Conservation (phyloP, 2,888 invertebrate species). For the Pheosia gnoma region DNA sequence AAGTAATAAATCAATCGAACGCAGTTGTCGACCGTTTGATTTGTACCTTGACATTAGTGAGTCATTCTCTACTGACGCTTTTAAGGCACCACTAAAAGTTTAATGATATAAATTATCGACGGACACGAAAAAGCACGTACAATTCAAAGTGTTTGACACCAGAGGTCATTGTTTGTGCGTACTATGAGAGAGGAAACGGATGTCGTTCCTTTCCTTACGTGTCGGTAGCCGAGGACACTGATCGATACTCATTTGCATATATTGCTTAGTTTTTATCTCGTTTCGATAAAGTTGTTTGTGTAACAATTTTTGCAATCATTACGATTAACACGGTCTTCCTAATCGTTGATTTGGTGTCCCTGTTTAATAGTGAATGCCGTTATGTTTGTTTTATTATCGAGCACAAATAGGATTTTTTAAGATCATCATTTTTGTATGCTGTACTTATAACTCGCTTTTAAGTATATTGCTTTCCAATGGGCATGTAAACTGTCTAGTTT, state of each 20-base stretch:
- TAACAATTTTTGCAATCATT: neutral
- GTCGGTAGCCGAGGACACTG: conserved; percentile 47
- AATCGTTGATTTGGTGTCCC: neutral
- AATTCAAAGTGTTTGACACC: conserved; percentile 43
- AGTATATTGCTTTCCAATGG: neutral
- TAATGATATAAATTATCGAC: conserved; percentile 27
- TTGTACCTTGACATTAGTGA: neutral
- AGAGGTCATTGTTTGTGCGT: conserved; percentile 41
- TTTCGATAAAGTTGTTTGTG: conserved; percentile 5
- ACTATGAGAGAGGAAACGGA: conserved; percentile 56
- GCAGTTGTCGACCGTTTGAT: neutral
- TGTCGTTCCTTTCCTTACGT: conserved; percentile 50
- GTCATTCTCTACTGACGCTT: conserved; percentile 4
- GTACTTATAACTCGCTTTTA: neutral
- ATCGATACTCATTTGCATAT: conserved; percentile 53
- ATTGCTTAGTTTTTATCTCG: conserved; percentile 13
- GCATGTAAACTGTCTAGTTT: neutral
- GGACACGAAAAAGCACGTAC: conserved; percentile 24
- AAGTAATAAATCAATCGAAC: neutral
- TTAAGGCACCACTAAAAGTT: conserved; percentile 12
- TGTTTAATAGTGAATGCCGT: neutral
- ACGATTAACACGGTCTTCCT: neutral
- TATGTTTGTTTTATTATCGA: neutral
- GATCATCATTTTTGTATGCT: too few relatives aligned
- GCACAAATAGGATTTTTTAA: too few relatives aligned